These are phyloP conservation scores for Zoanthus solanderi DNA, from an alignment of 92 coral and sea anemone species.

Conservation along the genomic window DNA sequence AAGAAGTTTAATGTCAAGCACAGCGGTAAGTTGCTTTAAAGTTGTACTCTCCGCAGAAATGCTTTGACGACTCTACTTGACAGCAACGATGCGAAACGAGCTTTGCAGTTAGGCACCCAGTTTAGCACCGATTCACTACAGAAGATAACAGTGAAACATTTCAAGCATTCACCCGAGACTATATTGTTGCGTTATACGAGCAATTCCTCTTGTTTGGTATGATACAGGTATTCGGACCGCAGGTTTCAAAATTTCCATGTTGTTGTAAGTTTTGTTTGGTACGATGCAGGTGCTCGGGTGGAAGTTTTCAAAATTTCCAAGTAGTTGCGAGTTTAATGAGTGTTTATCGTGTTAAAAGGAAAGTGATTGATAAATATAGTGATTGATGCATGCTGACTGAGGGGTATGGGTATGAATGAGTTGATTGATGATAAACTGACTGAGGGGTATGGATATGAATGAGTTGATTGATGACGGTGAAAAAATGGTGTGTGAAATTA, in stretches of 20 bases:
- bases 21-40: neutral
- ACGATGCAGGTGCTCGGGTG: neutral
- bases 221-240: too few species aligned
- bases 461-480: constrained; percentile 2
- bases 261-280: neutral
- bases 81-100: too few species aligned
- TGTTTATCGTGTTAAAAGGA: constrained; percentile 9
- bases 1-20: too few species aligned
- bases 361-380: neutral
- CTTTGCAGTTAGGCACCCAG: too few species aligned
- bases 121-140: too few species aligned
- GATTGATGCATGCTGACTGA: neutral
- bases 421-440: neutral
- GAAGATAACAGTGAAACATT: too few species aligned
- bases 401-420: neutral
- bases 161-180: too few species aligned
- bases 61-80: too few species aligned
- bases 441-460: neutral
- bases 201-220: neutral
- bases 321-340: constrained; percentile 8
- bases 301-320: neutral
- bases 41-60: neutral
- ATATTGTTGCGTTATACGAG: too few species aligned
- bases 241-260: too few species aligned
- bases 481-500: neutral